Conservation (phyloP, 2,888 invertebrate genomes). For the Eilema caniola region DNA sequence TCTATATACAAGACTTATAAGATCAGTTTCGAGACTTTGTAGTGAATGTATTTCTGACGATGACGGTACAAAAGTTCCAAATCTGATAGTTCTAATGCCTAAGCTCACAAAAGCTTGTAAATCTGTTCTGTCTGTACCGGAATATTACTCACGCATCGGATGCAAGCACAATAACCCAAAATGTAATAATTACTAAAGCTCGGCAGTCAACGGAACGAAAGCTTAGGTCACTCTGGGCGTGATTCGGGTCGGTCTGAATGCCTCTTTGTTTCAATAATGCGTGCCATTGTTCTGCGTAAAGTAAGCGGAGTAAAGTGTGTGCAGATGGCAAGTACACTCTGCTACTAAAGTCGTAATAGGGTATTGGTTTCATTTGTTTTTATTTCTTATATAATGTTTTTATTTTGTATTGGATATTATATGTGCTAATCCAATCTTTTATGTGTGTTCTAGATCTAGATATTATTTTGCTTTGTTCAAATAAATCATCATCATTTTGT, state of each 20-base stretch:
- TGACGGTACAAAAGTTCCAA: too few species aligned
- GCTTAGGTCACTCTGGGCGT: conserved; percentile 42
- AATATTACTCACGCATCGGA: not conserved
- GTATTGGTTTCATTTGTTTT: not conserved
- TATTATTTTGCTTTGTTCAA: too few species aligned
- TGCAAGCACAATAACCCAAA: not conserved
- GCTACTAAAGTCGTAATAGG: not conserved
- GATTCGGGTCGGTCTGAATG: conserved; percentile 52
- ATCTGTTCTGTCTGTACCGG: not conserved
- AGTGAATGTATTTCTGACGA: too few species aligned
- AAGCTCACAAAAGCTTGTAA: too few species aligned
- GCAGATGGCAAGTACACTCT: conserved; percentile 16
- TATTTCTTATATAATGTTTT: not conserved
- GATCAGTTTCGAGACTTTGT: too few species aligned
- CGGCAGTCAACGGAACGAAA: conserved; percentile 3
- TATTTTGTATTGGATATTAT: not conserved
- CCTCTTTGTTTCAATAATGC: conserved; percentile 54
- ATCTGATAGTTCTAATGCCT: not conserved
- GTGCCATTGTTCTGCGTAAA: conserved; percentile 44
- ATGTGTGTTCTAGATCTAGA: too few species aligned
- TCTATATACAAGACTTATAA: too few species aligned
- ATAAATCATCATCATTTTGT: too few species aligned
- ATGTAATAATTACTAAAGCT: conserved; percentile 13
- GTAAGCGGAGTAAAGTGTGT: conserved; percentile 29
- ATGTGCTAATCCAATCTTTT: too few species aligned